Percentiles rank a stretch among this genome's conserved stretches.
phyloP scores from a whole-genome alignment of 37 sponge, comb jelly and placozoan genomes.

The Geodia barretti region DNA sequence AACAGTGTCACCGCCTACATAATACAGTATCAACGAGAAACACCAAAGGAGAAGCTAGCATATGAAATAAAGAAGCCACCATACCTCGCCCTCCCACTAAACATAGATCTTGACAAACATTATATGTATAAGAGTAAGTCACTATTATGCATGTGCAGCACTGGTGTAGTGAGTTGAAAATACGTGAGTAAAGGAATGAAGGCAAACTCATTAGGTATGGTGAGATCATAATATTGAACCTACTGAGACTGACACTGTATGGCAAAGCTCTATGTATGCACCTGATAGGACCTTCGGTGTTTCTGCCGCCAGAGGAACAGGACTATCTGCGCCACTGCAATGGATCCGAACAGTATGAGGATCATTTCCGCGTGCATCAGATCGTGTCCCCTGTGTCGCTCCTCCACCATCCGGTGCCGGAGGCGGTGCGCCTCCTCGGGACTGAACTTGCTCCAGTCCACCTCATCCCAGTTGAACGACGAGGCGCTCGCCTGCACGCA shows the following conservation, averaged over 20 bases:
- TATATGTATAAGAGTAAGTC: background rate
- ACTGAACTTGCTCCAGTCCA: slow-evolving; percentile 76
- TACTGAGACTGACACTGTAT: no score
- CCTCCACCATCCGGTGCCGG: slow-evolving; percentile 74
- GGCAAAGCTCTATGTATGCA: no score
- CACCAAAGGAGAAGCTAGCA: background rate
- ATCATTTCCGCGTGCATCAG: slow-evolving; percentile 98
- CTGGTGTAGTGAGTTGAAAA: background rate
- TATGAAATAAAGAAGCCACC: background rate
- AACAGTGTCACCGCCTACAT: slow-evolving; percentile 80
- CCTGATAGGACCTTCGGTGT: slow-evolving; percentile 79
- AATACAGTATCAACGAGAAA: background rate
- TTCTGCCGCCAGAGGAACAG: slow-evolving; percentile 85
- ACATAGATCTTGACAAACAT: background rate
- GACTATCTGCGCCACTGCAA: slow-evolving; percentile 82
- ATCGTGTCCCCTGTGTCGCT: slow-evolving; percentile 97
- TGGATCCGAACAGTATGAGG: slow-evolving; percentile 84
- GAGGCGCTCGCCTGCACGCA: no score
- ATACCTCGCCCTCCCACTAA: background rate
- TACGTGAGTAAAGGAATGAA: background rate
- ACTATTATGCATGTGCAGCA: background rate
- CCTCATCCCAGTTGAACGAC: slow-evolving; percentile 72
- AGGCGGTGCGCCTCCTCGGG: slow-evolving; percentile 62
- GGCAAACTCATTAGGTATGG: background rate
- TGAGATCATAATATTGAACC: no score